Evolutionary conservation across 2,888 invertebrate genomes (phyloP), one percentile per base, ranked within the genome.

Genomic region (Drosophila kuntzei): DNA sequence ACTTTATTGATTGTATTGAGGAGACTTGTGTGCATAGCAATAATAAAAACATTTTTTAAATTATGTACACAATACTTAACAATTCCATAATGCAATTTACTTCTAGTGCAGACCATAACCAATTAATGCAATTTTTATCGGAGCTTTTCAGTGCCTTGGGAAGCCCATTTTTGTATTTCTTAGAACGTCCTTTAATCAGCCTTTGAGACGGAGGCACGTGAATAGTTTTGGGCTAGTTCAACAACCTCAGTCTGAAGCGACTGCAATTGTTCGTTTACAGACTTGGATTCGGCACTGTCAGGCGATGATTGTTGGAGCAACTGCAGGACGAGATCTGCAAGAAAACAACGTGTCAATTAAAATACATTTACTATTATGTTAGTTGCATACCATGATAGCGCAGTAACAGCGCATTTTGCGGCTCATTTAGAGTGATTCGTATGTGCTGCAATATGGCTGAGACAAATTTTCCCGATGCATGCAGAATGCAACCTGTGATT

Each of bases 401-500:
- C 44, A 94, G 94, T 1, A 98, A 93, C 60, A 94, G 92, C 1
- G 93, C 91, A 89, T 94, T 94, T 62, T 96, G 94, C 6, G 96
- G 95, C 22, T 93, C 93, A 67, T 94, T 94, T 51, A 98, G 91
- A 79, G 95, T 94, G 20, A 94, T 93, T 75, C 95, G 95, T 54
- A 99, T 93, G 91, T 95, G 96, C 1, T 94, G 90, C 46, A 98
- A 93, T 76, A 99, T 94, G 16, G 95, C 93, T 0, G 97, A 95
- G 11, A 99, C 97, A 93, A 98, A 98, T 91, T 97, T 95, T 0
- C 99, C 99, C 25, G 98, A 98, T 12, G 98, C 98, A 92, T 98
- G 97, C 25, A 99, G 90, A 93, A 98, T 96, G 79, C 94, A 95
- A 82, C 97, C 96, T 1, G 96, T 97, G 2, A 95, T 93, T 9